These are phyloP conservation scores for Sisyra terminalis DNA, from an alignment of 2,888 invertebrate genomes.

Conservation along the genomic window DNA sequence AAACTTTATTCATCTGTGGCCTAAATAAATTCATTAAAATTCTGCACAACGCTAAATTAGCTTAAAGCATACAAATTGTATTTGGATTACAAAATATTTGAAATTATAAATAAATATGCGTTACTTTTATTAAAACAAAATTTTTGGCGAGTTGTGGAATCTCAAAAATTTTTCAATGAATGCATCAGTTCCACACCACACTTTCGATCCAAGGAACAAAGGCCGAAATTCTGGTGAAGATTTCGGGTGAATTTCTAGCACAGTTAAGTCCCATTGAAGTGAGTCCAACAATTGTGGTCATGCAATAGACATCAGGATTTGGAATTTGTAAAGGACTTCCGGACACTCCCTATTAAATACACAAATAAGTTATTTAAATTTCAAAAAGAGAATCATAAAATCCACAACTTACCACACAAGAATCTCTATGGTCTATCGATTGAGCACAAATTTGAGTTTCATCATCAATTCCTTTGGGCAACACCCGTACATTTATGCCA, in stretches of 20 bases:
- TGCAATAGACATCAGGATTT: slow-evolving; percentile 22
- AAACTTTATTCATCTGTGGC: too few species aligned
- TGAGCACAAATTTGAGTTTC: slow-evolving; percentile 26
- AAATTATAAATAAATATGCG: too few species aligned
- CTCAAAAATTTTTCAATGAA: too few species aligned
- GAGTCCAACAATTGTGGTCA: slow-evolving; percentile 27
- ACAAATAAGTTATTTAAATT: neutral
- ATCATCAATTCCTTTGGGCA: slow-evolving; percentile 17
- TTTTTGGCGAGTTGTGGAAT: too few species aligned
- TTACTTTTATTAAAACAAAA: too few species aligned
- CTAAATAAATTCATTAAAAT: too few species aligned
- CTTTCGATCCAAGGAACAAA: slow-evolving; percentile 42
- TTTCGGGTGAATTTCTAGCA: slow-evolving; percentile 36
- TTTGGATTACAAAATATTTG: too few species aligned
- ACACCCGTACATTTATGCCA: slow-evolving; percentile 9
- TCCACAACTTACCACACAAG: slow-evolving; percentile 24
- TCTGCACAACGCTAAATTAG: too few species aligned
- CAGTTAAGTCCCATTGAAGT: too few species aligned
- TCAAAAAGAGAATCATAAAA: neutral
- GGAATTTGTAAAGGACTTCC: slow-evolving; percentile 40
- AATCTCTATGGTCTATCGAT: slow-evolving; percentile 17
- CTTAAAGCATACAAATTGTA: too few species aligned
- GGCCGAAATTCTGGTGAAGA: slow-evolving; percentile 38
- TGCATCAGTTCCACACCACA: slow-evolving; percentile 29
- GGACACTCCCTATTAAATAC: slow-evolving; percentile 43